Evolutionary conservation across 2,888 invertebrate species (phyloP), one percentile per base, ranked within the genome.

Genomic region (Leptinotarsa tumamoca): DNA sequence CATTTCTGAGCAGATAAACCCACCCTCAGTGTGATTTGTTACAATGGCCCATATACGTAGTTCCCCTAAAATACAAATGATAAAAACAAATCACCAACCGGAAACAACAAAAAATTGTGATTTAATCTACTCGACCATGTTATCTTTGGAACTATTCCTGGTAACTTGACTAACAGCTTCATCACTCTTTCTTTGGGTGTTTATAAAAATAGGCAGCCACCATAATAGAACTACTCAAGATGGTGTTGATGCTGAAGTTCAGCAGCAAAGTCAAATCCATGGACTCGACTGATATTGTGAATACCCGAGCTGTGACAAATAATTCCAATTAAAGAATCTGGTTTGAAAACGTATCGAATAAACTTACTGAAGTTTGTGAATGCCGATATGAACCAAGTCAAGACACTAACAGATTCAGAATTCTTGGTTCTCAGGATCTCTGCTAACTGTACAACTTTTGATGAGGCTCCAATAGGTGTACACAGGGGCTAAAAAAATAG

Each of bases 381-480:
- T 17, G 95, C 92, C 23, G 96, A 96, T 77, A 96, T 93, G 50
- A 93, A 90, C 96, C 96, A 96, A 3, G 96, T 95, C 4, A 93
- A 89, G 18, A 94, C 89, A 68, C 96, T 95, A 0, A 96, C 92
- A 0, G 94, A 93, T 81, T 94, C 93, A 2, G 96, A 93, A 86
- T 95, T 94, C 84, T 91, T 92, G 3, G 92, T 90, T 73, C 90
- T 90, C 23, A 95, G 83, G 80, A 96, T 96, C 75, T 94, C 94
- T 73, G 92, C 86, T 33, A 96, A 90, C 85, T 96, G 96, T 18
- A 94, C 91, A 3, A 95, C 90, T 90, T 96, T 96, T 77, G 96
- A 95, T 50, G 94, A 94, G 13, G 95, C 95, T 82, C 95, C 95
- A 79, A 96, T 92, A 0, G 96, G 96, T 1, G 94, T 94, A 84